Conservation (phyloP, 2,113 vertebrate genomes). For the Pelecanus crispus region DNA sequence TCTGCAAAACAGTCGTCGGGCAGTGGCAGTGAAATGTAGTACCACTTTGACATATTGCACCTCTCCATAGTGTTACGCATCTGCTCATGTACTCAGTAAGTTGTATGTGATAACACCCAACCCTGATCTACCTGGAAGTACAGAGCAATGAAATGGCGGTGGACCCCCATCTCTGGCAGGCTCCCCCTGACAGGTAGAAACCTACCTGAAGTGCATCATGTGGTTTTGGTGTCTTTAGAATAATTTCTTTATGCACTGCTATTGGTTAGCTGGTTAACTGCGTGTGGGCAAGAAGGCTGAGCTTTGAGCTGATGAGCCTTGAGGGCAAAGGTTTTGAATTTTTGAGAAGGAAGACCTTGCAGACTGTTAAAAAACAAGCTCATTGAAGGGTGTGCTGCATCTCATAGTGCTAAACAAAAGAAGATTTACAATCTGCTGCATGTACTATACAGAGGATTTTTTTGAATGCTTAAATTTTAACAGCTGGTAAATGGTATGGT, state of each 20-base stretch:
- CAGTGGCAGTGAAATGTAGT: background rate
- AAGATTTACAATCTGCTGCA: background rate
- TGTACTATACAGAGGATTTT: background rate
- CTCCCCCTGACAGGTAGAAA: background rate
- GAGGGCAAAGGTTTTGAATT: background rate
- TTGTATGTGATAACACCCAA: too few species aligned
- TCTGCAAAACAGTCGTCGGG: fast-evolving
- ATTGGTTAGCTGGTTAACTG: background rate
- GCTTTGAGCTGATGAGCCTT: background rate
- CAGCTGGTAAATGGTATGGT: background rate
- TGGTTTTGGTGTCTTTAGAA: background rate
- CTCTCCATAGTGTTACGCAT: fast-evolving
- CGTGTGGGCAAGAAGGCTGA: background rate
- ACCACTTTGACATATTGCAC: background rate
- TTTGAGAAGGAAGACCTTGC: background rate
- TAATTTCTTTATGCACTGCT: background rate
- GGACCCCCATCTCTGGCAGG: background rate
- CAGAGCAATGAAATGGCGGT: background rate
- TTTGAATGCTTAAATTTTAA: background rate
- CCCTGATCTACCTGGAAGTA: background rate
- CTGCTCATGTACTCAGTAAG: background rate
- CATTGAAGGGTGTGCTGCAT: background rate
- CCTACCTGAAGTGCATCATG: background rate
- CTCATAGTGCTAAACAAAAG: background rate
- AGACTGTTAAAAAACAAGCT: background rate